A percentile compares a stretch with the other conserved stretches of the same genome.
phyloP scores from a whole-genome alignment of 1,140 invertebrate genomes.

The Atta texana region DNA sequence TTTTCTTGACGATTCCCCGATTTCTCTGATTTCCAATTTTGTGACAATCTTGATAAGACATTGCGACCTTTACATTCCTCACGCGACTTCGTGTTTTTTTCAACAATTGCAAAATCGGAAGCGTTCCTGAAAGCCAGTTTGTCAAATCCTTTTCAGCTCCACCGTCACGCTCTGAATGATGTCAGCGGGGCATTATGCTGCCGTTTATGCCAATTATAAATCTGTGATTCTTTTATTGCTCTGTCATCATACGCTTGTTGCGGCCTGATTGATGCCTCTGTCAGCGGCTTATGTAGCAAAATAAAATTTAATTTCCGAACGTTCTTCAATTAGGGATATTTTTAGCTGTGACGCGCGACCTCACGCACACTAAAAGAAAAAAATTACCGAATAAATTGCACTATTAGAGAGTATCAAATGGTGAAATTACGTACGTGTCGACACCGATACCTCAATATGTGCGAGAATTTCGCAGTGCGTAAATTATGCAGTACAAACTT shows the following conservation, averaged over 20 bases:
- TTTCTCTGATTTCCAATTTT: too few relatives aligned
- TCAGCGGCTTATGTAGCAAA: conserved; percentile 4
- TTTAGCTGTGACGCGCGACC: conserved; percentile 1
- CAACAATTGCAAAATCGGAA: background rate
- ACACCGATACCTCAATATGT: background rate
- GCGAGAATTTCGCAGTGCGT: background rate
- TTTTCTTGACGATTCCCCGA: too few relatives aligned
- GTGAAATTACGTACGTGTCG: background rate
- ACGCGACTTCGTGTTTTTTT: background rate
- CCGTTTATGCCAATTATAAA: conserved; percentile 29
- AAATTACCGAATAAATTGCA: background rate
- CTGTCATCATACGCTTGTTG: background rate
- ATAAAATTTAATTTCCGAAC: conserved; percentile 20
- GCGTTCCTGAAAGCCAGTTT: background rate
- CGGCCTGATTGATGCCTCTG: conserved; percentile 27
- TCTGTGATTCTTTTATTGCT: conserved; percentile 14
- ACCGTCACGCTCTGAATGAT: conserved; percentile 10
- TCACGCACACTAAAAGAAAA: conserved; percentile 13
- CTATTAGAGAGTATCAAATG: background rate
- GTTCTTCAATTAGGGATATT: conserved; percentile 15
- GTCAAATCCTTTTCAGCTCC: background rate
- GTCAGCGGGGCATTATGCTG: conserved; percentile 6
- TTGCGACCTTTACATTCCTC: background rate
- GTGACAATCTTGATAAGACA: too few relatives aligned
- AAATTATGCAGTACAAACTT: background rate